A percentile compares a stretch with the other conserved stretches of the same genome.
Conservation (phyloP, 2,797 vertebrate species). For the Halcyon badia region DNA sequence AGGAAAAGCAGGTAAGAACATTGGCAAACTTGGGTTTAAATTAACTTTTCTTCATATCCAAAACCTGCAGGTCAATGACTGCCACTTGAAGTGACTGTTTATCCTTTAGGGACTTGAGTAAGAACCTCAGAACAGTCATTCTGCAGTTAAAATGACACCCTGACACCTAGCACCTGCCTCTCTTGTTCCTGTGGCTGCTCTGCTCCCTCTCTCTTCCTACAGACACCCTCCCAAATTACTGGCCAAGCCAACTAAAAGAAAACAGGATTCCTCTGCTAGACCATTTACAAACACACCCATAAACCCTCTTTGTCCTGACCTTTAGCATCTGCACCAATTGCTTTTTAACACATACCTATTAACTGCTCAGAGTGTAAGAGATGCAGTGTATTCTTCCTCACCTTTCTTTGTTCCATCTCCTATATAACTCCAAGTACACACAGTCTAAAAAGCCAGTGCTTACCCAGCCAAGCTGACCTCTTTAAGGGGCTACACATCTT, state of each 20-base stretch:
- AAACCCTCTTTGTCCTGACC: not conserved
- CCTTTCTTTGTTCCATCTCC: not conserved
- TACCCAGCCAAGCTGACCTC: not conserved
- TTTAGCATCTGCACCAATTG: not conserved
- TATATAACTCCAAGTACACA: not conserved
- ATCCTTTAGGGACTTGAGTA: not conserved
- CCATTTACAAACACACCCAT: not conserved
- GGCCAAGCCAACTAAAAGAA: not conserved
- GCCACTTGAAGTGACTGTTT: fast-evolving
- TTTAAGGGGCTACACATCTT: not conserved
- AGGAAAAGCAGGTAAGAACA: not conserved
- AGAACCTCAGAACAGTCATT: not conserved
- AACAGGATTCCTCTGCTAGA: not conserved
- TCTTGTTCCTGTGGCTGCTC: not conserved
- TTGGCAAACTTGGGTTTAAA: not conserved
- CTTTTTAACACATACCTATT: not conserved
- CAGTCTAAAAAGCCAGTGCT: not conserved
- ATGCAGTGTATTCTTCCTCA: not conserved
- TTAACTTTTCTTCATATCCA: not conserved
- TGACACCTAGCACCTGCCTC: not conserved
- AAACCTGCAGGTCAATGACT: not conserved
- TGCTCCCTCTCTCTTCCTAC: not conserved
- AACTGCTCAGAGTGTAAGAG: not conserved
- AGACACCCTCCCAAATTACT: not conserved
- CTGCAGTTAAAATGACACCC: not conserved